Conservation (phyloP, 1,140 invertebrate genomes). For the Pteromalus puparum region DNA sequence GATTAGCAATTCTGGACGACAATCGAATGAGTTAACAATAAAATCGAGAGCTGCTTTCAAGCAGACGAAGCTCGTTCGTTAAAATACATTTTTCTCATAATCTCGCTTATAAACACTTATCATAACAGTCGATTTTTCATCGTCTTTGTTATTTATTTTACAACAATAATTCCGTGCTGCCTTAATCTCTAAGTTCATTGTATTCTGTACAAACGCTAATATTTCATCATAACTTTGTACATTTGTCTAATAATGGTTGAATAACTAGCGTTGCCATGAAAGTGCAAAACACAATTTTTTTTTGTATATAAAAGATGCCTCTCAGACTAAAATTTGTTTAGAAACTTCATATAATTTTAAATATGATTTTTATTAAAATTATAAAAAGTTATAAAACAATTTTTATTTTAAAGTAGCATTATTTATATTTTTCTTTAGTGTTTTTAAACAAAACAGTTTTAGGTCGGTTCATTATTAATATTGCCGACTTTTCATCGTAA, state of each 20-base stretch:
- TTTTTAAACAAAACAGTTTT: constrained; percentile 25
- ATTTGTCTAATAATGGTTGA: constrained; percentile 43
- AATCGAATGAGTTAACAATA: constrained; percentile 64
- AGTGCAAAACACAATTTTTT: constrained; percentile 6
- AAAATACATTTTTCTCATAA: constrained; percentile 67
- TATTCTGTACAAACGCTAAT: constrained; percentile 70
- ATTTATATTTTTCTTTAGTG: constrained; percentile 17
- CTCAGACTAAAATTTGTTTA: not conserved
- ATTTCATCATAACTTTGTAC: constrained; percentile 64
- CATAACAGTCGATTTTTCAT: constrained; percentile 55
- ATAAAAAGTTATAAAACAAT: constrained; percentile 26
- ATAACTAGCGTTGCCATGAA: constrained; percentile 5
- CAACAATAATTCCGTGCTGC: constrained; percentile 45
- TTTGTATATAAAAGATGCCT: constrained; percentile 16
- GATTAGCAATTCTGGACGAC: constrained; percentile 51
- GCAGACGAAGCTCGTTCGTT: constrained; percentile 68
- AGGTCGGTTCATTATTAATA: not conserved
- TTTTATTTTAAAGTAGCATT: constrained; percentile 24
- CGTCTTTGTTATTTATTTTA: constrained; percentile 42
- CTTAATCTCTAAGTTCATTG: constrained; percentile 58
- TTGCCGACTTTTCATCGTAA: not conserved
- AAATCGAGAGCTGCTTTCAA: constrained; percentile 62
- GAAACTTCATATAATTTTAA: not conserved
- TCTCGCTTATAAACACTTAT: constrained; percentile 57
- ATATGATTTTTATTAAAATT: not conserved